A percentile compares a stretch with the other conserved stretches of the same genome.
Evolutionary conservation across 2,113 vertebrate species (phyloP).

Genomic region (Xenopus laevis): DNA sequence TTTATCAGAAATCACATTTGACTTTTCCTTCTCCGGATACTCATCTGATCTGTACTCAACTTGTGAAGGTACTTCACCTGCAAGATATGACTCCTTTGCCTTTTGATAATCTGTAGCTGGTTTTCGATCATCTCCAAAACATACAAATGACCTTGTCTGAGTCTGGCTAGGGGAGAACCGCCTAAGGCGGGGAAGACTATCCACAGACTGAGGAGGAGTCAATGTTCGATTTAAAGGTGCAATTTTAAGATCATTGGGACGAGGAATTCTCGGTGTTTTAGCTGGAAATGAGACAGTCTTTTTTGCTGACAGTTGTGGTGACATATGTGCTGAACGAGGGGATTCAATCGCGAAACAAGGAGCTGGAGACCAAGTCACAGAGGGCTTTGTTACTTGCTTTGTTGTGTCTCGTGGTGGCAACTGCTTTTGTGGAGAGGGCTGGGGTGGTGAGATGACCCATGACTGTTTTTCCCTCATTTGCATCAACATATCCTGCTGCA

Average conservation of each 20-base stretch:
- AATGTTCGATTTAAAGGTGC: conserved; percentile 86
- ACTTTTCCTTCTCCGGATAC: background rate
- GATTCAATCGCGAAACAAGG: conserved; percentile 71
- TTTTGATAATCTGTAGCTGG: conserved; percentile 48
- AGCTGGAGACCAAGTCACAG: conserved; percentile 68
- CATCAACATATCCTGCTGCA: conserved; percentile 96
- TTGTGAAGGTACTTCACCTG: conserved; percentile 53
- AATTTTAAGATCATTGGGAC: conserved; percentile 90
- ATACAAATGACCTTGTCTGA: conserved; percentile 80
- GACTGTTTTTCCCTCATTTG: conserved; percentile 93
- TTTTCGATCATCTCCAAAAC: conserved; percentile 78
- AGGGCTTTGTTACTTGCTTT: conserved; percentile 69
- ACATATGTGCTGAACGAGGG: conserved; percentile 74
- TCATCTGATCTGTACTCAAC: conserved; percentile 23
- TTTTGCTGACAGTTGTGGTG: conserved; percentile 80
- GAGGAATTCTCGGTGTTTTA: conserved; percentile 79
- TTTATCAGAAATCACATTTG: conserved; percentile 46
- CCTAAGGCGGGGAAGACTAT: conserved; percentile 87
- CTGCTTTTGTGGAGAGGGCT: conserved; percentile 84
- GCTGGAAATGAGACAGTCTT: conserved; percentile 82
- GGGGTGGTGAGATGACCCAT: conserved; percentile 83
- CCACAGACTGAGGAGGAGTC: conserved; percentile 87
- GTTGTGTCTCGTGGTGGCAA: conserved; percentile 61
- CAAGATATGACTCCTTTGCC: conserved; percentile 52
- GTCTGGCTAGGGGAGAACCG: conserved; percentile 91